Conservation (phyloP, 35 echinoderm and acorn worm species). For the Lytechinus variegatus region DNA sequence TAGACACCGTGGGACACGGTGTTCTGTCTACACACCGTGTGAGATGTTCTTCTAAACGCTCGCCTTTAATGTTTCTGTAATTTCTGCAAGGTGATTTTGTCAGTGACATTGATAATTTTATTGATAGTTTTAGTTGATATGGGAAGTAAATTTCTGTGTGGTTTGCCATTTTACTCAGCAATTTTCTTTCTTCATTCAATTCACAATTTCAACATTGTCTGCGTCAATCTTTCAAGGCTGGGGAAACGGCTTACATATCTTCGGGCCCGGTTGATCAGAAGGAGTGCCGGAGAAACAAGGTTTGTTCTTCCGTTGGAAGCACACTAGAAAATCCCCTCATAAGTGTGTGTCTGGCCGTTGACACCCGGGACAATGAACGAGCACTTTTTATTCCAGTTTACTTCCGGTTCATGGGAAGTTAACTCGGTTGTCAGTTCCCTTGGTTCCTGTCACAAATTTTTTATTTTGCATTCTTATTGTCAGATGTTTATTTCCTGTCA, state of each 20-base stretch:
- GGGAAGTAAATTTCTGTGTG: no score
- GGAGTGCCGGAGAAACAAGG: background rate
- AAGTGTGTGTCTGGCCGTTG: background rate
- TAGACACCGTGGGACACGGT: no score
- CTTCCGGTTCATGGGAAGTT: background rate
- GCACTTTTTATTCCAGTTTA: background rate
- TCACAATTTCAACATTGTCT: background rate
- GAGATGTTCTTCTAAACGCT: no score
- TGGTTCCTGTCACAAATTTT: no score
- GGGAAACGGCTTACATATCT: background rate
- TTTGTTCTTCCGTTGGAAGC: slow-evolving; percentile 1
- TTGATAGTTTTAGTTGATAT: no score
- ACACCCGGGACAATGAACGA: background rate
- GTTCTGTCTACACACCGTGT: no score
- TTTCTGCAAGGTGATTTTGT: no score
- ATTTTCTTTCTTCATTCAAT: background rate
- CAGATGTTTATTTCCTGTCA: no score
- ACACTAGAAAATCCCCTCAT: background rate
- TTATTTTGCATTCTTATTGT: no score
- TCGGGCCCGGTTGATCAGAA: background rate
- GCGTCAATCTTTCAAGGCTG: background rate
- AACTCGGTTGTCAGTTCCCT: background rate
- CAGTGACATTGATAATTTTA: no score
- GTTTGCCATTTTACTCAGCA: background rate
- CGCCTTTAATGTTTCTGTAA: no score